phyloP scores from a whole-genome alignment of 2,797 vertebrate species.

The Octomys mimax region DNA sequence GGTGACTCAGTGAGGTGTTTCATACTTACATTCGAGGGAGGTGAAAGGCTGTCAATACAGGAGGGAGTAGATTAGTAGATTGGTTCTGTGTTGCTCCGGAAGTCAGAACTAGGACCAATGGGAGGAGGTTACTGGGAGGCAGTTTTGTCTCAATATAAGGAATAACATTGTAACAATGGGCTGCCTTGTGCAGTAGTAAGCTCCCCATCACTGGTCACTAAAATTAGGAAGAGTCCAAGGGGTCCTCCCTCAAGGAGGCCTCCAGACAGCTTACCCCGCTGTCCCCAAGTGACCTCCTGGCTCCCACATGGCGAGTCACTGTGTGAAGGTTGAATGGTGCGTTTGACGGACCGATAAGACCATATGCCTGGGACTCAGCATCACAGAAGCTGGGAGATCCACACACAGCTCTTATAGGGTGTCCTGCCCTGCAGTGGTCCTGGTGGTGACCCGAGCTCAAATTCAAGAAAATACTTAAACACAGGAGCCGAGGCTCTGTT shows the following conservation, averaged over 20 bases:
- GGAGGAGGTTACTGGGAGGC: constrained; percentile 86
- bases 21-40: constrained; percentile 84
- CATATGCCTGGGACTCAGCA: not conserved
- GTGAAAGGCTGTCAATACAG: constrained; percentile 86
- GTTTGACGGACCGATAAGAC: constrained; percentile 52
- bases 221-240: constrained; percentile 76
- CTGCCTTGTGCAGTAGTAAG: constrained; percentile 84
- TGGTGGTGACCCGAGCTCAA: not conserved
- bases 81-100: constrained; percentile 86
- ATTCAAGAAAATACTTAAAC: constrained; percentile 60
- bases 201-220: constrained; percentile 84
- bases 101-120: constrained; percentile 87
- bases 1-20: constrained; percentile 82
- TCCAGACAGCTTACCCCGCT: constrained; percentile 65
- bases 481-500: constrained; percentile 11
- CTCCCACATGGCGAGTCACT: constrained; percentile 62
- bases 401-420: not conserved
- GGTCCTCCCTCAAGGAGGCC: constrained; percentile 62
- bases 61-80: constrained; percentile 86
- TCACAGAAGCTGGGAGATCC: constrained; percentile 58
- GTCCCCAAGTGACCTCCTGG: constrained; percentile 43
- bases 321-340: constrained; percentile 62
- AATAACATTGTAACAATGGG: constrained; percentile 85
- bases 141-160: constrained; percentile 85
- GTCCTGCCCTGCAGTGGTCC: not conserved